Evolutionary conservation across 2,113 vertebrate species (phyloP), one percentile per base, ranked within the genome.

Genomic region (Neodon shergylaensis): DNA sequence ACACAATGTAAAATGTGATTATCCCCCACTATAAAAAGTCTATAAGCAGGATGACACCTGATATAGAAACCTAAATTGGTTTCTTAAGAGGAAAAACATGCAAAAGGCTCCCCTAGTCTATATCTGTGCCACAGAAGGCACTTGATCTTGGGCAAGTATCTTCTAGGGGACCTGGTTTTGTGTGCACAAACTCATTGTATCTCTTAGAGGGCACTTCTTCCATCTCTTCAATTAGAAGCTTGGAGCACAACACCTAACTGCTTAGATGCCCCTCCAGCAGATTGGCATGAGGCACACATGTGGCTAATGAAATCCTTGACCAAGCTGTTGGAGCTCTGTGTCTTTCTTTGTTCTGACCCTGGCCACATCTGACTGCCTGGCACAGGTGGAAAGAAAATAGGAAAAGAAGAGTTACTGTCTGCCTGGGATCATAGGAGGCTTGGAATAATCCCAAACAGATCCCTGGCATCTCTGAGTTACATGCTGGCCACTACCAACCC

Each of bases 1-100:
- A 72, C n/a, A 44, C 94, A 42, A 63, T 76, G 76, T 39, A 97
- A 44, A 95, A 96, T 72, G 7, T 63, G 17, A 39, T 70, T 63
- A 33, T 66, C 79, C 19, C 22, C 89, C 88, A 13, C 11, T 39
- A 39, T 39, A 44, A 31, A 13, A 92, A 68, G 77, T 89, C 19
- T 70, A 44, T 1, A 68, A 9, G 49, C 0, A n/a, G 31, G 28
- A 49, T 7, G 8, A 42, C 33, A 10, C 24, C 7, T 6, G 7
- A 31, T 42, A 19, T 0, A 28, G 47, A 83, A n/a, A 28, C 7
- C 42, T 10, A 5, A 21, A 68, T 16, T 39, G 26, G 17, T 44
- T 88, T 84, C 49, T 10, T 16, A 12, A 49, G 9, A 7, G n/a
- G 31, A 24, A 49, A 13, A 10, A 4, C 2, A 4, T 1, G 36